phyloP scores from a whole-genome alignment of 2,888 invertebrate species.

The Nipponacmea schrenckii region DNA sequence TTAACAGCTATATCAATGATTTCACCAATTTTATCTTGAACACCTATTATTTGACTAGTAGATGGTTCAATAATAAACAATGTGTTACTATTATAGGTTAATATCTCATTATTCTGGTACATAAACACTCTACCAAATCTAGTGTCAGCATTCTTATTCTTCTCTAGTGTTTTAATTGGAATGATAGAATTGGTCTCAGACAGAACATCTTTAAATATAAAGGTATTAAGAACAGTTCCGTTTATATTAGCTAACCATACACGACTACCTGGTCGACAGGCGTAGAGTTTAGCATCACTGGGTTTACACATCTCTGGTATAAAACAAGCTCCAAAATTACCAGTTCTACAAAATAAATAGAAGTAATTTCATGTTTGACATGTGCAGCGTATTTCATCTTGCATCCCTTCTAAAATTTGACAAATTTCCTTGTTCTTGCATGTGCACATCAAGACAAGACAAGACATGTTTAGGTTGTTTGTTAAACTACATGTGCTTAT shows the following conservation, averaged over 20 bases:
- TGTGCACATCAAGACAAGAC: no score
- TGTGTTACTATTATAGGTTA: conserved; percentile 79
- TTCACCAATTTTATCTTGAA: conserved; percentile 73
- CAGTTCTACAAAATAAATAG: conserved; percentile 48
- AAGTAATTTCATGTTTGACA: neutral
- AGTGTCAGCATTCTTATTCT: conserved; percentile 41
- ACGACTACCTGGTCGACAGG: conserved; percentile 84
- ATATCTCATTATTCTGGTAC: conserved; percentile 79
- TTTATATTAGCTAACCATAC: conserved; percentile 83
- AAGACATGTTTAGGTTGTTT: no score
- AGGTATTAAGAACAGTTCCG: conserved; percentile 85
- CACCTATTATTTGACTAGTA: conserved; percentile 75
- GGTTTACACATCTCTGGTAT: conserved; percentile 71
- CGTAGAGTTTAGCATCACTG: conserved; percentile 74
- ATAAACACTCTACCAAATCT: conserved; percentile 76
- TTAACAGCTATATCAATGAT: conserved; percentile 65
- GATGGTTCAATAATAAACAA: conserved; percentile 81
- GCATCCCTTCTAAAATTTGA: no score
- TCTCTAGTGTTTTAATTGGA: conserved; percentile 28
- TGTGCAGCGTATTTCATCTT: neutral
- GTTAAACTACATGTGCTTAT: no score
- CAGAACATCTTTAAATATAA: conserved; percentile 79
- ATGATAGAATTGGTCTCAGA: conserved; percentile 41
- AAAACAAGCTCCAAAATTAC: conserved; percentile 76
- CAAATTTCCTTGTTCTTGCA: no score